A percentile compares a stretch with the other conserved stretches of the same genome.
phyloP scores from a whole-genome alignment of 2,113 vertebrate species.

The Vulpes lagopus region DNA sequence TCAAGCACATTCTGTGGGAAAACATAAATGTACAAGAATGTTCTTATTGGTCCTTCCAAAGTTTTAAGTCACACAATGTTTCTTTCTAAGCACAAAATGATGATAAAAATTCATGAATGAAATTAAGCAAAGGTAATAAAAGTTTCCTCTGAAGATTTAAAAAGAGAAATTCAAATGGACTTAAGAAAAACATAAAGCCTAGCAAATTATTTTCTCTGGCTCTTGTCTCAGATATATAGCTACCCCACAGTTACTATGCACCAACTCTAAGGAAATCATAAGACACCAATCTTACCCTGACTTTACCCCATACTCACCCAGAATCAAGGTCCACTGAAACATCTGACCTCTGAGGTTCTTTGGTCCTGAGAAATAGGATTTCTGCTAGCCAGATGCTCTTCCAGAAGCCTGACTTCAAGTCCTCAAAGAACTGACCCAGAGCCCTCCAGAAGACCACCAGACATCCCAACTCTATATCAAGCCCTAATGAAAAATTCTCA shows the following conservation, averaged over 20 bases:
- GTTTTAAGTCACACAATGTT: neutral
- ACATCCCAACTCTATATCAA: neutral
- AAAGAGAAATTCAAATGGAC: constrained; percentile 50
- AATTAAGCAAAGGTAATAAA: neutral
- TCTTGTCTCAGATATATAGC: neutral
- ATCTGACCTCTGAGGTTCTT: neutral
- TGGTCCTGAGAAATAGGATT: neutral
- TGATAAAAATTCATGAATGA: neutral
- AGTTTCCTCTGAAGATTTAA: constrained; percentile 15
- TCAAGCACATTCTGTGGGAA: neutral
- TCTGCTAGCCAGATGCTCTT: neutral
- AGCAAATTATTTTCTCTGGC: neutral
- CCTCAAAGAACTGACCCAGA: neutral
- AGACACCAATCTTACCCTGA: neutral
- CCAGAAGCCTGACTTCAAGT: neutral
- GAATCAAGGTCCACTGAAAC: neutral
- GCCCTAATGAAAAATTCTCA: neutral
- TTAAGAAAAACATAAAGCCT: constrained; percentile 17
- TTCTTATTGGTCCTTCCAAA: neutral
- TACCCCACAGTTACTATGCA: neutral
- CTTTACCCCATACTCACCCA: neutral
- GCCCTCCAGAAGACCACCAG: neutral
- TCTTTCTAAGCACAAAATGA: neutral
- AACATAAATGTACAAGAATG: neutral
- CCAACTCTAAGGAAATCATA: neutral